These are phyloP conservation scores for Geopemphigus sp. DNA, from an alignment of 1,140 invertebrate genomes.

Conservation along the genomic window DNA sequence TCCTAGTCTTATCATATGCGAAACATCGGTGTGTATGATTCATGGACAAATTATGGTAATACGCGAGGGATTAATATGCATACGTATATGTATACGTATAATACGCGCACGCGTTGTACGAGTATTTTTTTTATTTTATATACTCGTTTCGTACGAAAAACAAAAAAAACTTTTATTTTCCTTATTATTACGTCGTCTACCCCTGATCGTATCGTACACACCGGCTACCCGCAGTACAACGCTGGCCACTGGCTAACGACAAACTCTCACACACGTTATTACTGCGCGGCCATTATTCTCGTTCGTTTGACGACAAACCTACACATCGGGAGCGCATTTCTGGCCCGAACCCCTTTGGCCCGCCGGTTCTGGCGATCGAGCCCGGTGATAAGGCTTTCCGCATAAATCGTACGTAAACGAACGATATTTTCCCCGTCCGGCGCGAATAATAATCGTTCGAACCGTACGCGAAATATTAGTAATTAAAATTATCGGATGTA, in stretches of 20 bases:
- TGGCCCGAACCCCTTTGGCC: neutral
- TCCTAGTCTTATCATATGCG: conserved; percentile 48
- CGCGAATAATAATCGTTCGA: no score
- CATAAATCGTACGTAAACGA: neutral
- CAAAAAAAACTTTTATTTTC: no score
- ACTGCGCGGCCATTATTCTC: neutral
- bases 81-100: neutral
- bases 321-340: neutral
- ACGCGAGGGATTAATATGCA: conserved; percentile 16
- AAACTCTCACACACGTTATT: conserved; percentile 44
- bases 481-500: no score
- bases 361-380: neutral
- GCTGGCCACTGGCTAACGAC: conserved; percentile 28
- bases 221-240: neutral
- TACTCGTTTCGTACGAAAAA: no score
- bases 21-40: conserved; percentile 47
- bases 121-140: no score
- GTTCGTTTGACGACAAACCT: conserved; percentile 28
- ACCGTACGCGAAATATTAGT: no score
- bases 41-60: conserved; percentile 46
- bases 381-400: neutral
- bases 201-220: conserved; percentile 28
- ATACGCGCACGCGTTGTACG: no score
- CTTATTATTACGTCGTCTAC: conserved; percentile 8
- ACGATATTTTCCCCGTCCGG: no score